Percentiles rank a stretch among this genome's conserved stretches.
Evolutionary conservation across 2,113 vertebrate species (phyloP).

Genomic region (Coregonus clupeaformis): DNA sequence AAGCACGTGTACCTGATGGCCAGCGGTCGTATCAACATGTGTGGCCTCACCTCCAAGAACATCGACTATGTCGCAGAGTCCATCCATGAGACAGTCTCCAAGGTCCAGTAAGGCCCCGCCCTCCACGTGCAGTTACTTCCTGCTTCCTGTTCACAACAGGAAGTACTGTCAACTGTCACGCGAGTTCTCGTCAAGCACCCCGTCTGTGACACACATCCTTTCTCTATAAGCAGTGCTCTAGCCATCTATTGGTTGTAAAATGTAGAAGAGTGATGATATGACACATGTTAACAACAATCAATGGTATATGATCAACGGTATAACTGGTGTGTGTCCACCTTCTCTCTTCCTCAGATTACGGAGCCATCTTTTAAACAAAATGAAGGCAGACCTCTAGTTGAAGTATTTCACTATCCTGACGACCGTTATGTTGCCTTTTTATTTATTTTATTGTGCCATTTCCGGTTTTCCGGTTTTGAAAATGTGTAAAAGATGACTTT

Average conservation of each 20-base stretch:
- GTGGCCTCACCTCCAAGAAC: slow-evolving; percentile 92
- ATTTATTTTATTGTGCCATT: not conserved
- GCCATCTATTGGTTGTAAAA: not conserved
- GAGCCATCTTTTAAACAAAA: not conserved
- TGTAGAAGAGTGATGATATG: not conserved
- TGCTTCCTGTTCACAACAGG: slow-evolving; percentile 21
- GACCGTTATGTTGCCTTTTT: not conserved
- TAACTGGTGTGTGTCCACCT: not conserved
- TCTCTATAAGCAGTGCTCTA: not conserved
- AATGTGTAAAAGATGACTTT: not conserved
- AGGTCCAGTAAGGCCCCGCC: slow-evolving; percentile 77
- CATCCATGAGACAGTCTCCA: slow-evolving; percentile 93
- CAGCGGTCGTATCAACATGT: slow-evolving; percentile 98
- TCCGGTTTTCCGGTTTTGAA: not conserved
- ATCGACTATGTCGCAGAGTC: slow-evolving; percentile 92
- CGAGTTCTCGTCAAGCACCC: not conserved
- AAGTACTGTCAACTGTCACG: not conserved
- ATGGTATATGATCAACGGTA: not conserved
- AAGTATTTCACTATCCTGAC: not conserved
- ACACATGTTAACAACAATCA: not conserved
- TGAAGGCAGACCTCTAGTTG: not conserved
- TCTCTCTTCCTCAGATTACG: not conserved
- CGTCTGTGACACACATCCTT: not conserved
- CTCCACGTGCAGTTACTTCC: slow-evolving; percentile 4
- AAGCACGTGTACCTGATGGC: slow-evolving; percentile 97